Conservation (phyloP, 92 coral and sea anemone species). For the Epizoanthus stellaris region DNA sequence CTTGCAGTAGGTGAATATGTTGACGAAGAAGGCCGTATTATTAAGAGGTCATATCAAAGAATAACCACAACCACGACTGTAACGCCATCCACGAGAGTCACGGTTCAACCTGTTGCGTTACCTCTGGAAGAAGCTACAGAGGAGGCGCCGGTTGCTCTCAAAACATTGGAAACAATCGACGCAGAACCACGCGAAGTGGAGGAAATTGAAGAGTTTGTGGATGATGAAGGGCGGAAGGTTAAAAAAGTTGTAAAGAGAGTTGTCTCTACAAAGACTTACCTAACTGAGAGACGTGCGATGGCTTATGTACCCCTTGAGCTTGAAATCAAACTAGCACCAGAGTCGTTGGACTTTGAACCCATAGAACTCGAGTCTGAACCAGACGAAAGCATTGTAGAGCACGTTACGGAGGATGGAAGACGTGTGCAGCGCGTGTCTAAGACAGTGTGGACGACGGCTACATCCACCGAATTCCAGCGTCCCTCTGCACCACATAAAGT, state of each 20-base stretch:
- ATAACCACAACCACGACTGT: conserved; percentile 15
- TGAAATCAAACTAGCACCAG: conserved; percentile 28
- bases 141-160: conserved; percentile 1
- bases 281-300: conserved; percentile 1
- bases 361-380: not conserved
- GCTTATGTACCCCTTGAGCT: conserved; percentile 31
- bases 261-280: conserved; percentile 21
- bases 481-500: not conserved
- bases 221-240: conserved; percentile 36
- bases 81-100: conserved; percentile 39
- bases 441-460: conserved; percentile 24
- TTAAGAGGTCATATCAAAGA: not conserved
- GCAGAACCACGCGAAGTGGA: conserved; percentile 32
- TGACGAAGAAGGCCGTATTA: conserved; percentile 3
- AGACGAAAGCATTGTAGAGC: not conserved
- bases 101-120: conserved; percentile 17
- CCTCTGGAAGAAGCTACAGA: conserved; percentile 44
- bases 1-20: conserved; percentile 21
- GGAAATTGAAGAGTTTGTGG: conserved; percentile 54
- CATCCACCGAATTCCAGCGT: conserved; percentile 13
- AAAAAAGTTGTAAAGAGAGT: conserved; percentile 14
- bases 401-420: conserved; percentile 5
- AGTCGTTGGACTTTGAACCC: not conserved
- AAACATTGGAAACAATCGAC: conserved; percentile 2
- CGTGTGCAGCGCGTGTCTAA: conserved; percentile 22